Conservation (phyloP, 2,797 vertebrate genomes). For the Tauraco hartlaubi region DNA sequence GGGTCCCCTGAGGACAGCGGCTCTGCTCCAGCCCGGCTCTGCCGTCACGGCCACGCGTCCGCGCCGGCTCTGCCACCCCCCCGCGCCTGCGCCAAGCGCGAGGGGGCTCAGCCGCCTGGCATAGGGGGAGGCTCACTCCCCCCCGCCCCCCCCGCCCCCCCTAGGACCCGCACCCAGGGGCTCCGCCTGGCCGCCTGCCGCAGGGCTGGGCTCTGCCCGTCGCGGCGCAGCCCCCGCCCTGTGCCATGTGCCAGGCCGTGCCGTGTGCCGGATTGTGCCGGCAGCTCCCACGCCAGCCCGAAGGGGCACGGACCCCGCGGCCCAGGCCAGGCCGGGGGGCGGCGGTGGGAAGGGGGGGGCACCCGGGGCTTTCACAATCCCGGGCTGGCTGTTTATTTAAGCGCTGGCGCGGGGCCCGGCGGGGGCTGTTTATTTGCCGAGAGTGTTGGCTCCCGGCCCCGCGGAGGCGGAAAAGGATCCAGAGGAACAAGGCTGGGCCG, state of each 20-base stretch:
- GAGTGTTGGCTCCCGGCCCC: slow-evolving; percentile 58
- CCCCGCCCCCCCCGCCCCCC: too few species aligned
- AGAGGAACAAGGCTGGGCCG: slow-evolving; percentile 69
- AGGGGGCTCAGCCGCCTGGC: not conserved
- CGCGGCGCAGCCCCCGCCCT: not conserved
- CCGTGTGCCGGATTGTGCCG: not conserved
- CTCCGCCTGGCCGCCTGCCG: accelerated
- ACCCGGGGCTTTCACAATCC: slow-evolving; percentile 51
- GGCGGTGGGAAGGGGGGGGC: slow-evolving; percentile 1
- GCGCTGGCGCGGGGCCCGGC: slow-evolving; percentile 52
- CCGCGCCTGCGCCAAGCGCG: accelerated
- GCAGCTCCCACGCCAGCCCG: not conserved
- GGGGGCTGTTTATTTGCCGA: slow-evolving; percentile 74
- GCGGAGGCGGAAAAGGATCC: slow-evolving; percentile 71
- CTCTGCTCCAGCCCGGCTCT: not conserved
- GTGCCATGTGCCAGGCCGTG: not conserved
- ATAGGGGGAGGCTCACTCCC: not conserved
- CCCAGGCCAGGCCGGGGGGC: not conserved
- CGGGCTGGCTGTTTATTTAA: slow-evolving; percentile 66
- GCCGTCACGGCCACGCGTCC: not conserved
- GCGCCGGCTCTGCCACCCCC: not conserved
- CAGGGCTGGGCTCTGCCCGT: not conserved
- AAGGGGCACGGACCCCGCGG: not conserved
- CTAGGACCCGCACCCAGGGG: accelerated
- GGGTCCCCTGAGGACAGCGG: slow-evolving; percentile 40